These are phyloP conservation scores for Calidris pygmaea DNA, from an alignment of 2,113 vertebrate genomes.

Conservation along the genomic window DNA sequence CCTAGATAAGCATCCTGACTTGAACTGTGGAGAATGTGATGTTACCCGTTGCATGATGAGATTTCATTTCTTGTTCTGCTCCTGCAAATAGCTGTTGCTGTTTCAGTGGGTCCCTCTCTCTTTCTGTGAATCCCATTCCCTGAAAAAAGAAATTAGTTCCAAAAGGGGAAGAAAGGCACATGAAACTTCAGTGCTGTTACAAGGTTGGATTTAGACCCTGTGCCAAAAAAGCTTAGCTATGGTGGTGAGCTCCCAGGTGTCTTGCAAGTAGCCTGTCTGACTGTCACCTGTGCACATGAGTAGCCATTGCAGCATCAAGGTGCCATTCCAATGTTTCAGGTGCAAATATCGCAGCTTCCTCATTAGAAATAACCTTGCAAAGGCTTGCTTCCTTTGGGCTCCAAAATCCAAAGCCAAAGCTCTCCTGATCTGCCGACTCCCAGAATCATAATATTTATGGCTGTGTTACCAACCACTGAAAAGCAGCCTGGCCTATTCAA, in stretches of 20 bases:
- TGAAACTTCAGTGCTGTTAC: neutral
- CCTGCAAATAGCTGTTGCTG: neutral
- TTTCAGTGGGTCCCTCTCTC: neutral
- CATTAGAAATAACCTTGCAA: neutral
- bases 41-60: neutral
- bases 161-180: neutral
- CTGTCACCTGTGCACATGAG: neutral
- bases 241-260: neutral
- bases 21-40: neutral
- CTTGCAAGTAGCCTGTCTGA: neutral
- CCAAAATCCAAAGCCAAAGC: neutral
- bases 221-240: neutral
- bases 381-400: neutral
- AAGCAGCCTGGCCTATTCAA: neutral
- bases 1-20: neutral
- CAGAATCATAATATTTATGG: neutral
- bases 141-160: neutral
- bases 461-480: neutral
- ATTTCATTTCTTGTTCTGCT: neutral
- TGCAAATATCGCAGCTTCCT: neutral
- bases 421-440: neutral
- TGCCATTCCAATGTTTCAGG: neutral
- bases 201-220: neutral
- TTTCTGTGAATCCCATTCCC: neutral
- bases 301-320: neutral